Evolutionary conservation across 2,113 vertebrate species (phyloP), one percentile per base, ranked within the genome.

Genomic region (Oncorhynchus masou): DNA sequence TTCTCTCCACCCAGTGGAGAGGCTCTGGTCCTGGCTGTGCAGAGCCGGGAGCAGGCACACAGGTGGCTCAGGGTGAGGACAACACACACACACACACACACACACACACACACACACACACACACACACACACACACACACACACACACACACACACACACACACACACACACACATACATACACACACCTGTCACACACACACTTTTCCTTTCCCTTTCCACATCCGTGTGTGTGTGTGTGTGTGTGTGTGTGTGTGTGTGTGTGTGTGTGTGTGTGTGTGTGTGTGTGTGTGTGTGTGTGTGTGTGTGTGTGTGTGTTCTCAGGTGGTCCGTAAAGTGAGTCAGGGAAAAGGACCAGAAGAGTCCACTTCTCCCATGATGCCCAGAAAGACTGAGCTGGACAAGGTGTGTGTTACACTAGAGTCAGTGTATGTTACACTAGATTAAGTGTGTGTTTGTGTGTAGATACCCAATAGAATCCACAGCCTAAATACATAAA

Each of bases 1-100:
- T 99, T 99, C 90, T 95, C 96, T 0, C 87, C 96, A 76, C 95
- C 95, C 0, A 95, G 95, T 1, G 93, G 96, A 0, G 97, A 99
- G 75, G 90, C 92, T 0, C 87, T 99, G 86, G 96, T 99, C 79
- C 86, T 99, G 83, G 97, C 97, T 0, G 95, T 97, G 71, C 98
- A 98, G 87, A 99, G 96, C 94, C 96, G 93, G 73, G 97, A 99
- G 85, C 97, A 99, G 88, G 97, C 97, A 0, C 96, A 99, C 77
- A 94, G 94, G 80, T 99, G 98, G 98, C 93, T 99, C 51, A 95
- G 94, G 94, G 98, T 99, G 93, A 83, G 77, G 45, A 6, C 12
- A 9, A 16, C 5, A 9, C 9, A 34, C 51, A 59, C n/a, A 11
- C 39, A 39, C 27, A 25, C n/a, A 22, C 48, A 16, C 34, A 5